phyloP scores from a whole-genome alignment of 2,888 invertebrate species.

The Polymixis flavicincta region DNA sequence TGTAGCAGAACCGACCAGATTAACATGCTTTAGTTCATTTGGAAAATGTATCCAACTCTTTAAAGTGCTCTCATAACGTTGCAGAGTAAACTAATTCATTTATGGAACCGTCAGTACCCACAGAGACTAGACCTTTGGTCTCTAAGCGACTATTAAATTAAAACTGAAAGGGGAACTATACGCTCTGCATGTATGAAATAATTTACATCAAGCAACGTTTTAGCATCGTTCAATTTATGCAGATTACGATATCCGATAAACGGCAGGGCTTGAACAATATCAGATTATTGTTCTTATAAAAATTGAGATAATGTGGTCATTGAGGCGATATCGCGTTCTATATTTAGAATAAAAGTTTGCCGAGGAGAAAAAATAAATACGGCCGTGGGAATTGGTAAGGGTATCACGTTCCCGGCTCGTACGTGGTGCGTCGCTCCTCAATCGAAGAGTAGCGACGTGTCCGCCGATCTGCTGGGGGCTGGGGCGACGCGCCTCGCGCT shows the following conservation, averaged over 20 bases:
- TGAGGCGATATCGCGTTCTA: slow-evolving; percentile 69
- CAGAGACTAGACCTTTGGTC: background rate
- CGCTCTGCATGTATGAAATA: slow-evolving; percentile 14
- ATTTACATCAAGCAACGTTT: slow-evolving; percentile 28
- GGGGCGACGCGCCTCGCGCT: slow-evolving; percentile 35
- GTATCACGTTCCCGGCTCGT: slow-evolving; percentile 74
- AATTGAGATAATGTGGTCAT: slow-evolving; percentile 67
- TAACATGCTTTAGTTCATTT: background rate
- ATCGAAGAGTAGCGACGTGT: slow-evolving; percentile 72
- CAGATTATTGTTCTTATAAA: slow-evolving; percentile 41
- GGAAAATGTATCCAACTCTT: background rate
- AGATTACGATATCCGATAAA: slow-evolving; percentile 24
- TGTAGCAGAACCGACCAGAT: background rate
- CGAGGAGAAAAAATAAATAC: slow-evolving; percentile 76
- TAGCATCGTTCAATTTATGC: slow-evolving; percentile 22
- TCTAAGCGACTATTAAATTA: slow-evolving; percentile 33
- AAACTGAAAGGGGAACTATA: slow-evolving; percentile 19
- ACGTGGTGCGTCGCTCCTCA: slow-evolving; percentile 76
- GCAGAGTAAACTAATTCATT: slow-evolving; percentile 13
- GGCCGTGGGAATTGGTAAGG: slow-evolving; percentile 73
- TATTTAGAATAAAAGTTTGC: slow-evolving; percentile 77
- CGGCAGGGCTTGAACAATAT: slow-evolving; percentile 16
- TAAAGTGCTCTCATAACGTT: slow-evolving; percentile 13
- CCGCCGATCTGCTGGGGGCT: slow-evolving; percentile 46
- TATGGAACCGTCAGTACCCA: slow-evolving; percentile 2